Base-by-base conservation (phyloP, 35 echinoderm and acorn worm species). In the Ophioderma brevispina region DNA sequence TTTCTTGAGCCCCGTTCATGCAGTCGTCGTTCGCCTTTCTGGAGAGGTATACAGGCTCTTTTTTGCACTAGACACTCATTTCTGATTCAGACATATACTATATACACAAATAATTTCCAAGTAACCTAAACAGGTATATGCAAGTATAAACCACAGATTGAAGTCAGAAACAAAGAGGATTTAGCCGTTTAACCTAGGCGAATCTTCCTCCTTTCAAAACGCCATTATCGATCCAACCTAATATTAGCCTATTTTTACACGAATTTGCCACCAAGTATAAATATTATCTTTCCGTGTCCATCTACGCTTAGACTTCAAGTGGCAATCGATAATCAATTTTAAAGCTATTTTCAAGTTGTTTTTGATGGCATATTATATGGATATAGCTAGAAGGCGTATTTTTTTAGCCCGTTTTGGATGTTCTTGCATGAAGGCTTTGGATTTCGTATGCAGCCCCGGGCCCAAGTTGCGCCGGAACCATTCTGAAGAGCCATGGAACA, bases 271-370 rank as follows among this genome's bases (percentile, higher is more conserved):
- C 59, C 59, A 70, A 25, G 59, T 70, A 70, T 25, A 70, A 70
- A 70, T 70, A 70, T 70, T 70, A 25, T 70, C 23, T 70, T 70
- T 15, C 17, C 59, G 59, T 70, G 59, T 70, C 23, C 59, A 30
- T 70, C n/a, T 70, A 70, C 59, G 59, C 59, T 13, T 4, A 4
- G 23, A 25, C 59, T 70, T 70, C 17, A 70, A 70, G 23, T 70
- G n/a, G 59, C 59, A 25, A 70, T 70, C 59, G 23, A 70, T 70
- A 70, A 70, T 70, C 23, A 70, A 30, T 70, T 70, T 70, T 70
- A 70, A 70, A 70, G 59, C 59, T 70, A 70, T 70, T 46, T 70
- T 70, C 59, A 70, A 70, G 28, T 25, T 70, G 59, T 70, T 70
- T 70, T 70, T 70, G 59, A 70, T 70, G 28, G 59, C 59, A 70